These are phyloP conservation scores for Cercopithecus diana DNA, from an alignment of 2,797 vertebrate genomes.

Conservation along the genomic window DNA sequence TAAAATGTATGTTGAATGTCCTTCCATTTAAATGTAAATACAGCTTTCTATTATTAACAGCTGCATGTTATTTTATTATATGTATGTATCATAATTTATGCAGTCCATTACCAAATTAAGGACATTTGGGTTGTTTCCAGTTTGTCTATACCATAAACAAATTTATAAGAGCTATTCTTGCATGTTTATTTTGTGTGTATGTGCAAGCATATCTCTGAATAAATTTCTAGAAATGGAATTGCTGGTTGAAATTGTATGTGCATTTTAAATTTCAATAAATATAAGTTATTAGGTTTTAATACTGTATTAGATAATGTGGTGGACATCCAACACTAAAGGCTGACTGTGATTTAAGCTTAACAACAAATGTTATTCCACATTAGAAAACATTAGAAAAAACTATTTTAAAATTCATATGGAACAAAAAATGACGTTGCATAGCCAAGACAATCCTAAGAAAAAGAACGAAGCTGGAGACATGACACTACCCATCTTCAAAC, in stretches of 20 bases:
- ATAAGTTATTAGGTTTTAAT: neutral
- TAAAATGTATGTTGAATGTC: neutral
- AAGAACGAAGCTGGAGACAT: no score
- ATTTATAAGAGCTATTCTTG: neutral
- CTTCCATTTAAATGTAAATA: neutral
- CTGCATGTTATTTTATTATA: neutral
- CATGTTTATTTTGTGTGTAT: neutral
- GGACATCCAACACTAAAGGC: neutral
- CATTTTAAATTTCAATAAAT: constrained; percentile 1
- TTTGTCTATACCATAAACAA: neutral
- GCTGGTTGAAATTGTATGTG: neutral
- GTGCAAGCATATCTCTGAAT: neutral
- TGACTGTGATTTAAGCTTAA: neutral
- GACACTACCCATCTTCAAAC: no score
- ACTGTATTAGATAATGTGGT: neutral
- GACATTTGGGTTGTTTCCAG: neutral
- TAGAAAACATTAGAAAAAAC: neutral
- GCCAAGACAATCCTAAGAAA: no score
- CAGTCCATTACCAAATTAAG: neutral
- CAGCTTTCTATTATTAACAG: neutral
- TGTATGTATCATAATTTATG: neutral
- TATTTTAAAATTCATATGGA: no score
- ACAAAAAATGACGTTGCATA: no score
- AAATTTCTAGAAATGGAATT: constrained; percentile 12
- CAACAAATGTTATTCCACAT: neutral